phyloP scores from a whole-genome alignment of 2,113 vertebrate genomes.

The Erythrocebus patas region DNA sequence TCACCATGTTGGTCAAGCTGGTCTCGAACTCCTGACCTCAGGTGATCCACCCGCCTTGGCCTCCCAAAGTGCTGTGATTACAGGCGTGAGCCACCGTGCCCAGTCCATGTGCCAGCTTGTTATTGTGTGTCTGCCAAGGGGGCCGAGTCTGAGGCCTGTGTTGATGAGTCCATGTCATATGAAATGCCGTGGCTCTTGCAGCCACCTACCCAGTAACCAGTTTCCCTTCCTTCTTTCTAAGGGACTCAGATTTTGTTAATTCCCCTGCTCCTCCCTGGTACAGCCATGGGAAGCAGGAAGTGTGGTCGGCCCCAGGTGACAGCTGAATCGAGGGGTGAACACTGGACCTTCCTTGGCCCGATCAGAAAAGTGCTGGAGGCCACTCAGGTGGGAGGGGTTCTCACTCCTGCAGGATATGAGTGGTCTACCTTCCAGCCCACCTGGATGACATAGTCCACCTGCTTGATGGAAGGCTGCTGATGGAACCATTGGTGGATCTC shows the following conservation, averaged over 20 bases:
- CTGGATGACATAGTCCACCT: background rate
- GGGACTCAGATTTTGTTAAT: background rate
- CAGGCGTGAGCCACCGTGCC: too few species aligned
- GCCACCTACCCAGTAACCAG: background rate
- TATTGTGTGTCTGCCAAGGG: rapidly evolving
- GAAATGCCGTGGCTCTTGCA: background rate
- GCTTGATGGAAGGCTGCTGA: background rate
- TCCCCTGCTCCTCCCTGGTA: rapidly evolving
- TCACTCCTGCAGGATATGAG: background rate
- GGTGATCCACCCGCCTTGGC: too few species aligned
- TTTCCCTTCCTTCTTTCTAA: background rate
- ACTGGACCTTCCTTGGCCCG: background rate
- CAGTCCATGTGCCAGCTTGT: background rate
- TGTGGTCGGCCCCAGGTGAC: background rate
- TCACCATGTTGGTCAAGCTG: too few species aligned
- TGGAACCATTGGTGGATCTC: background rate
- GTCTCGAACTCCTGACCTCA: too few species aligned
- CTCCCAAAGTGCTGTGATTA: too few species aligned
- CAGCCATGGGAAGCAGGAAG: background rate
- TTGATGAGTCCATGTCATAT: background rate
- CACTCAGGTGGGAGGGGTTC: background rate
- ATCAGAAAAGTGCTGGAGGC: background rate
- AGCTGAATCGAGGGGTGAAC: background rate
- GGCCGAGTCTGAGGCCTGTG: rapidly evolving
- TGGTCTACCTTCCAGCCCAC: too few species aligned